A percentile compares a stretch with the other conserved stretches of the same genome.
Evolutionary conservation across 2,888 invertebrate genomes (phyloP).

Genomic region (Thera britannica): DNA sequence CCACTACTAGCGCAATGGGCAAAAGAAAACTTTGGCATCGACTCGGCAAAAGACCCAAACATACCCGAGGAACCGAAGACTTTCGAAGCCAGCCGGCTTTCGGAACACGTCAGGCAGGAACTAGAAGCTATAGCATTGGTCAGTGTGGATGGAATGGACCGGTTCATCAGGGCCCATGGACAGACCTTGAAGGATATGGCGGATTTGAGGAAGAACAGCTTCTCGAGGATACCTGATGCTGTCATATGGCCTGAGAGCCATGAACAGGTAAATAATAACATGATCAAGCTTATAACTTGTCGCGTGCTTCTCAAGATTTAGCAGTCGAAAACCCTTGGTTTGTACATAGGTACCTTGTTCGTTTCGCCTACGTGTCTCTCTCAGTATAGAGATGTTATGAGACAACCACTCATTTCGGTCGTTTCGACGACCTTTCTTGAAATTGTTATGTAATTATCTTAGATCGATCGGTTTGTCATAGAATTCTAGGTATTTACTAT

Average conservation of each 20-base stretch:
- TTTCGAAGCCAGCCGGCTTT: conserved; percentile 88
- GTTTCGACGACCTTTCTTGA: no score
- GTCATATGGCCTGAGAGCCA: conserved; percentile 96
- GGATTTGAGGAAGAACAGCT: conserved; percentile 88
- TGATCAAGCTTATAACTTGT: background rate
- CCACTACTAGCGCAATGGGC: conserved; percentile 94
- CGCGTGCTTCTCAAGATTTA: no score
- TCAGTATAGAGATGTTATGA: no score
- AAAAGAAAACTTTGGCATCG: conserved; percentile 88
- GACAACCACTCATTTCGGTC: no score
- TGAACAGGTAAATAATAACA: conserved; percentile 84
- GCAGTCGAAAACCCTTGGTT: no score
- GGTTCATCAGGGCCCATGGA: conserved; percentile 95
- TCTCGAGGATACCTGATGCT: conserved; percentile 95
- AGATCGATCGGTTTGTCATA: no score
- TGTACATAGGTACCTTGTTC: no score
- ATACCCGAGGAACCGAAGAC: conserved; percentile 84
- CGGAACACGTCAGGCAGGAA: conserved; percentile 85
- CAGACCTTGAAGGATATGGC: conserved; percentile 97
- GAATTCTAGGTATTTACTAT: no score
- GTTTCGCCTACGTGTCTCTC: no score
- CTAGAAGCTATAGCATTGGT: conserved; percentile 73
- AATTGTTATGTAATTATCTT: no score
- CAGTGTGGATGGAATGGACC: conserved; percentile 90
- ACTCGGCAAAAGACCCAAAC: conserved; percentile 71